Conservation (phyloP, 2,888 invertebrate genomes). For the Erebia epiphron region DNA sequence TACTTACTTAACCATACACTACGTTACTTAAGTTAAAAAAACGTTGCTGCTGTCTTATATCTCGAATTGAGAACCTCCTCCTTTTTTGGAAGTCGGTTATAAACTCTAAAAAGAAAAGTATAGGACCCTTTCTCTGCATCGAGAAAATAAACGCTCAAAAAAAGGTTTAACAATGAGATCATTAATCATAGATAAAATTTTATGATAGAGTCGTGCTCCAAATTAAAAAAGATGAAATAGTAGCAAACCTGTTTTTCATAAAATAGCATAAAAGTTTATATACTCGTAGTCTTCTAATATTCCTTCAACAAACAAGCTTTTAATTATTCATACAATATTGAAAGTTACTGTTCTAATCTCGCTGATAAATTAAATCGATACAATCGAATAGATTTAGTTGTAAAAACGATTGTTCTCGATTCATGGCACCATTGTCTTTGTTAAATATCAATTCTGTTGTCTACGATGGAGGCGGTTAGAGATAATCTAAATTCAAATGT, state of each 20-base stretch:
- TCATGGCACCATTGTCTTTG: conserved; percentile 11
- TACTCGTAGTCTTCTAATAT: not conserved
- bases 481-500: not conserved
- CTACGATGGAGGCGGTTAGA: not conserved
- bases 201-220: not conserved
- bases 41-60: too few species aligned
- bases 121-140: not conserved
- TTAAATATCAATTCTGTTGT: not conserved
- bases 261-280: too few species aligned
- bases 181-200: not conserved
- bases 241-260: not conserved
- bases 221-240: not conserved
- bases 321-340: conserved; percentile 13
- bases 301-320: conserved; percentile 5
- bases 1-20: too few species aligned
- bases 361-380: conserved; percentile 17
- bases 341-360: conserved; percentile 5
- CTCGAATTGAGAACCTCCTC: too few species aligned
- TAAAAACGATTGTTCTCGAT: conserved; percentile 17
- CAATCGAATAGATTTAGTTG: conserved; percentile 13
- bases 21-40: too few species aligned
- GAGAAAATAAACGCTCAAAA: not conserved
- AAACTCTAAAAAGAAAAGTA: too few species aligned
- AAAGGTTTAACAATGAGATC: not conserved
- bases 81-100: too few species aligned